Conservation (phyloP, 2,888 invertebrate genomes). For the Nezara viridula region DNA sequence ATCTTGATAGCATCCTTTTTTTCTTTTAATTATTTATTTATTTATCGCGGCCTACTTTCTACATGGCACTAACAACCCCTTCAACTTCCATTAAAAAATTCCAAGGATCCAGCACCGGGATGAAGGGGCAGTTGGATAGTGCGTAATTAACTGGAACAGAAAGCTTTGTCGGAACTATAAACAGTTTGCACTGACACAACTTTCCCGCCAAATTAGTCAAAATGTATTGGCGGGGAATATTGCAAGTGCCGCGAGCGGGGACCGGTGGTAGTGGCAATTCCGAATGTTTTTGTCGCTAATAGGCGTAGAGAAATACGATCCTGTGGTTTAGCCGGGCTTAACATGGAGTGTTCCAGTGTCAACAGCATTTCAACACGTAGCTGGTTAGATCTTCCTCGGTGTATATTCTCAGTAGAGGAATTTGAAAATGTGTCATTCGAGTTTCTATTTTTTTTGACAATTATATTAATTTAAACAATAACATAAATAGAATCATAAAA, state of each 20-base stretch:
- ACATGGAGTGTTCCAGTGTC: not conserved
- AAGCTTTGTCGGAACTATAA: constrained; percentile 45
- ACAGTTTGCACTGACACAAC: not conserved
- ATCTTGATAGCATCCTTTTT: not conserved
- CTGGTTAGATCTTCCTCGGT: not conserved
- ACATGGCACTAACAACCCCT: not conserved
- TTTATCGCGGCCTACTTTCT: not conserved
- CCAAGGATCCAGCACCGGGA: not conserved
- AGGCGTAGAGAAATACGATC: constrained; percentile 26
- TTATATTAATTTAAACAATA: not conserved
- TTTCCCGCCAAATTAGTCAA: constrained; percentile 39
- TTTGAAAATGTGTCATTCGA: not conserved
- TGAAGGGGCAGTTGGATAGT: not conserved
- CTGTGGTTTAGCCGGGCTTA: not conserved
- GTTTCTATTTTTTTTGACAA: too few species aligned
- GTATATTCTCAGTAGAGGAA: not conserved
- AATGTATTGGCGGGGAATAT: constrained; percentile 23
- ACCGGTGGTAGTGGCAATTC: not conserved
- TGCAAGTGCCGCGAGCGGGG: not conserved
- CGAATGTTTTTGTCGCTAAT: constrained; percentile 48
- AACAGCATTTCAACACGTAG: constrained; percentile 24
- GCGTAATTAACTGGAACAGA: not conserved
- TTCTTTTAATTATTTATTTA: not conserved
- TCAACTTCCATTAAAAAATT: not conserved
- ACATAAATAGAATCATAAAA: too few species aligned